Evolutionary conservation across 2,888 invertebrate genomes (phyloP).

Genomic region (Ophion obscuratus): DNA sequence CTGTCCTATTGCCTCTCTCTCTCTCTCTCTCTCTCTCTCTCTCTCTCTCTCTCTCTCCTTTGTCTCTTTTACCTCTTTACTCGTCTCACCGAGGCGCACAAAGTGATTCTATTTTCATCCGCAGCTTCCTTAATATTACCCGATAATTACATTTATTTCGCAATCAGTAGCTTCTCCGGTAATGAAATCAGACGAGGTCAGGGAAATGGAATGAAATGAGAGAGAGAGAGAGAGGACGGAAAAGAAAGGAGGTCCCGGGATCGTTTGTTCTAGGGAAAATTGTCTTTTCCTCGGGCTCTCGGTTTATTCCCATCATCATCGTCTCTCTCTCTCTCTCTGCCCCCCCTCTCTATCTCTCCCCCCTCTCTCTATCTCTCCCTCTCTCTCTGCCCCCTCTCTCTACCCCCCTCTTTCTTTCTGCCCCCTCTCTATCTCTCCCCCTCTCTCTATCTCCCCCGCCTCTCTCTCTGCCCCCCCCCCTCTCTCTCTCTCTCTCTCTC

Average conservation of each 20-base stretch:
- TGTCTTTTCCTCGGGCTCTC: constrained; percentile 44
- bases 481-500: constrained; percentile 10
- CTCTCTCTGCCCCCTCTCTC: not conserved
- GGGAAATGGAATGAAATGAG: constrained; percentile 24
- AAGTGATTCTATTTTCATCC: constrained; percentile 39
- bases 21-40: constrained; percentile 7
- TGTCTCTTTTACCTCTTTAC: constrained; percentile 48
- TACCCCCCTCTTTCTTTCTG: no score
- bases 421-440: constrained; percentile 19
- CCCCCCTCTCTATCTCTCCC: constrained; percentile 7
- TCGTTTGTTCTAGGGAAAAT: constrained; percentile 53
- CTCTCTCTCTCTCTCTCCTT: constrained; percentile 12
- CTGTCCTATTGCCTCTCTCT: not conserved
- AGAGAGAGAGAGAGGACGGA: constrained; percentile 26
- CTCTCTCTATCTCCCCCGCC: not conserved
- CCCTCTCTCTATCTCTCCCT: not conserved
- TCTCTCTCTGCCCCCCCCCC: constrained; percentile 8
- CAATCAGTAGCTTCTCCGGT: constrained; percentile 60
- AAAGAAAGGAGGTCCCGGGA: constrained; percentile 53
- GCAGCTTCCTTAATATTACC: constrained; percentile 38
- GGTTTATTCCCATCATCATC: constrained; percentile 59
- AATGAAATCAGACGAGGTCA: constrained; percentile 38
- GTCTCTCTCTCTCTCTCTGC: constrained; percentile 14
- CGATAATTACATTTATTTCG: constrained; percentile 69
- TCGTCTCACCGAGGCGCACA: constrained; percentile 33